Base-by-base conservation (phyloP, 92 coral and sea anemone genomes). In the Palythoa caribaeorum region DNA sequence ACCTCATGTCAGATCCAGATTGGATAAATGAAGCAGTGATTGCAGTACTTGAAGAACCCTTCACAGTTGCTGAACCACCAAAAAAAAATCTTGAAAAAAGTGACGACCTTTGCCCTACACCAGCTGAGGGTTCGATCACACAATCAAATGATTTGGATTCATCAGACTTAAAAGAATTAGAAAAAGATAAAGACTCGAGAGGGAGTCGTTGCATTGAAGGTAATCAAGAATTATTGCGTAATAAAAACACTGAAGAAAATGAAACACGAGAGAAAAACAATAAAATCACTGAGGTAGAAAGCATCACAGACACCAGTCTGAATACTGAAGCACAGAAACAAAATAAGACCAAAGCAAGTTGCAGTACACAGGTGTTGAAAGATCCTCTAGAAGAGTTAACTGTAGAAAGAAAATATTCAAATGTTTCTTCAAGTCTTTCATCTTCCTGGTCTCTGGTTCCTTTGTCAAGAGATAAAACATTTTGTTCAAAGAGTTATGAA, bases 11-110 rank as follows among this genome's bases (percentile, higher is more conserved):
- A 6, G 96, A 97, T 47, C 93, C 98, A 17, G 94, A 97, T 78
- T 95, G 96, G 94, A 86, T 97, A 8, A 94, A 92, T 73, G 91
- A 92, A 81, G 98, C 98, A 52, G 72, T 94, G 53, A 90, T 94
- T 87, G 94, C 93, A 69, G 75, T 97, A 10, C 83, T 76, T 37
- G 90, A 84, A 14, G 73, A 76, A 4, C 51, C 71, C n/a, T 51
- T 69, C 1, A 35, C 62, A 3, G 38, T 37, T 17, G 53, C 38
- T 16, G 2, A 63, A 44, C 17, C 19, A 35, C 21, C 39, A 38
- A 21, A n/a, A 47, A 38, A 62, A 38, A 20, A 7, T 7, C 16
- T 13, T 19, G 40, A 15, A 14, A 16, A 62, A 5, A 47, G 55
- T 63, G 85, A 44, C 2, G 2, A 4, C 4, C 59, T 6, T 2